Evolutionary conservation across 2,797 vertebrate species (phyloP), one percentile per base, ranked within the genome.

Genomic region (Danio albolineatus): DNA sequence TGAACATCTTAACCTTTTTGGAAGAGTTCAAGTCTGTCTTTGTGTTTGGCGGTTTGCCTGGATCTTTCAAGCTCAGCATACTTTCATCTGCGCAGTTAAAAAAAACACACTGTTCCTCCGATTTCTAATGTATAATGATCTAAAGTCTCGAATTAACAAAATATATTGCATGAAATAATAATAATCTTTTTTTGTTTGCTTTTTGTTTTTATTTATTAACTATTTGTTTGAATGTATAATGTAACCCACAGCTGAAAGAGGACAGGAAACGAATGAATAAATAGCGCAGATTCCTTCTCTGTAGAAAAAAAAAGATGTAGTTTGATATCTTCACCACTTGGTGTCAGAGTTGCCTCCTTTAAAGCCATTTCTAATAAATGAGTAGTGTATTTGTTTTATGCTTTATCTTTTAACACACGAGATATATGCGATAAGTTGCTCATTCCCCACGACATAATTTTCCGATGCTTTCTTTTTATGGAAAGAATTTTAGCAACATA

Each of bases 1-100:
- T 95, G 95, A 97, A 97, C 90, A 89, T 87, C 88, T 90, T 95
- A 95, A 96, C 95, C 95, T 94, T 89, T 91, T 13, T 67, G 80
- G 88, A 73, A 85, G 94, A 43, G 69, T 95, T 95, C 95, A 96
- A 83, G 83, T 76, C 84, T 88, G 86, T 86, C 89, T 89, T 78
- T 84, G 84, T 62, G 88, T 89, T 92, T 96, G 95, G 95, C 95
- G 86, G 89, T 16, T 80, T 59, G 94, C 95, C 96, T 93, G 70
- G 91, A 92, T 89, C 86, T 87, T 61, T 90, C 88, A 90, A 83
- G 78, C 86, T 76, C 73, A 65, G 53, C 65, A 83, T 80, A 71
- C 82, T 85, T 83, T 53, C 70, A 53, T 62, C 76, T 78, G 6
- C 0, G 0, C 51, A 61, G 54, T 8, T 36, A 5, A n/a, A 12